A percentile compares a stretch with the other conserved stretches of the same genome.
Conservation (phyloP, 2,113 vertebrate species). For the Pygathrix nemaeus region DNA sequence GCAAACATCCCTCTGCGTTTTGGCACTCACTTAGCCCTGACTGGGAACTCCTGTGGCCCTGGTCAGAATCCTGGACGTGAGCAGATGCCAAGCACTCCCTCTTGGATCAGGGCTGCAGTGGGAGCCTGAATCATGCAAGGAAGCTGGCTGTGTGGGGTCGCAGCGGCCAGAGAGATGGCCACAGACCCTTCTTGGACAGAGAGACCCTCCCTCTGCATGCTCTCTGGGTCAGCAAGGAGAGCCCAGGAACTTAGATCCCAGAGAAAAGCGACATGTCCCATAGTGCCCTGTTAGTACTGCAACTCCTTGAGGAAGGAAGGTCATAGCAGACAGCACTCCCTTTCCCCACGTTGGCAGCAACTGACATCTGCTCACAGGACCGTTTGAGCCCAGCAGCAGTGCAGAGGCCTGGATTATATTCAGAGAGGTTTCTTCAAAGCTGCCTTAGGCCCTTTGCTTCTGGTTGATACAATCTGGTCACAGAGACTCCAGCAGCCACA, state of each 20-base stretch:
- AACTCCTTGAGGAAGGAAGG: background rate
- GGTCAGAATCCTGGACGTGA: background rate
- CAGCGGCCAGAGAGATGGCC: background rate
- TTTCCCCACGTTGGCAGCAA: background rate
- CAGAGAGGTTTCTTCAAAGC: background rate
- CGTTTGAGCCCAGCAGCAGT: background rate
- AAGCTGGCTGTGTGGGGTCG: background rate
- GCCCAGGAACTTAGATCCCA: no score
- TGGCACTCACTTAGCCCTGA: background rate
- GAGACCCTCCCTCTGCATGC: background rate
- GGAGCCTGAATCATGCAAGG: background rate
- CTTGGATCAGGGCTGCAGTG: background rate
- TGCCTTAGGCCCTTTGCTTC: background rate
- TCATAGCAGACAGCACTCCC: background rate
- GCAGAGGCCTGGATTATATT: background rate
- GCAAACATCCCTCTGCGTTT: background rate
- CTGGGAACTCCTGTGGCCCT: background rate
- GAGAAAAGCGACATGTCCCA: background rate
- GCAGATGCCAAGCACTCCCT: background rate
- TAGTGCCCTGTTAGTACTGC: background rate
- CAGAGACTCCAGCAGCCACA: background rate
- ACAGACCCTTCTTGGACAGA: background rate
- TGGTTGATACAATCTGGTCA: background rate
- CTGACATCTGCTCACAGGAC: background rate
- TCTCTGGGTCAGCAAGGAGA: background rate